Conservation (phyloP, 1,140 invertebrate species). For the Sipha flava region DNA sequence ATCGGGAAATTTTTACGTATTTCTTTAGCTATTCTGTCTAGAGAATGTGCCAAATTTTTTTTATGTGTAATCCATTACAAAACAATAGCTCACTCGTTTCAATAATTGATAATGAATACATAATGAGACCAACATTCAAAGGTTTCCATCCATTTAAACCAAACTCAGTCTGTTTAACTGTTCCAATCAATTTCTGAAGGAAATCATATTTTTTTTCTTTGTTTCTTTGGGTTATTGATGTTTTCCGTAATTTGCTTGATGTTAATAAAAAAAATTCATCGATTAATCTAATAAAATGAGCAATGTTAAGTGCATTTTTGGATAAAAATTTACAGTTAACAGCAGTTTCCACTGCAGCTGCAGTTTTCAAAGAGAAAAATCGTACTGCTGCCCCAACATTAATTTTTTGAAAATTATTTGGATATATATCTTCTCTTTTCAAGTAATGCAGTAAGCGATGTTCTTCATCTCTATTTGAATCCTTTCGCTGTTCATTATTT, state of each 20-base stretch:
- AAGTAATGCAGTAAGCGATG: not conserved
- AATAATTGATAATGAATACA: too few relatives aligned
- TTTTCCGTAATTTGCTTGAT: not conserved
- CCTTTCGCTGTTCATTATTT: not conserved
- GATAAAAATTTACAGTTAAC: not conserved
- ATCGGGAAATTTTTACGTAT: too few relatives aligned
- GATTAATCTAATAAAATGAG: slow-evolving; percentile 11
- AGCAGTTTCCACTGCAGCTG: not conserved
- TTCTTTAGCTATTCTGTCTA: too few relatives aligned
- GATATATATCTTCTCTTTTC: not conserved
- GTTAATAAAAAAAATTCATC: not conserved
- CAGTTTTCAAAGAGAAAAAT: slow-evolving; percentile 25
- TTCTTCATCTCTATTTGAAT: not conserved
- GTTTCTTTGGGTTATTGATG: slow-evolving; percentile 10
- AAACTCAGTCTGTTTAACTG: not conserved
- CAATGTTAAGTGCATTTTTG: slow-evolving; percentile 2
- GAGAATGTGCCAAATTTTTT: too few relatives aligned
- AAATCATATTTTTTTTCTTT: slow-evolving; percentile 3
- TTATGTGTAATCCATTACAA: too few relatives aligned
- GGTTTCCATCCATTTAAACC: too few relatives aligned
- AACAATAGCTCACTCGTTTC: too few relatives aligned
- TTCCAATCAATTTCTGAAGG: not conserved
- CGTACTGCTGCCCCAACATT: not conserved
- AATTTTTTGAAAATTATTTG: slow-evolving; percentile 20
- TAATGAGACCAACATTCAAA: too few relatives aligned